Percentiles rank a stretch among this genome's conserved stretches.
phyloP scores from a whole-genome alignment of 2,797 vertebrate species.

The Syngnathus rostellatus region DNA sequence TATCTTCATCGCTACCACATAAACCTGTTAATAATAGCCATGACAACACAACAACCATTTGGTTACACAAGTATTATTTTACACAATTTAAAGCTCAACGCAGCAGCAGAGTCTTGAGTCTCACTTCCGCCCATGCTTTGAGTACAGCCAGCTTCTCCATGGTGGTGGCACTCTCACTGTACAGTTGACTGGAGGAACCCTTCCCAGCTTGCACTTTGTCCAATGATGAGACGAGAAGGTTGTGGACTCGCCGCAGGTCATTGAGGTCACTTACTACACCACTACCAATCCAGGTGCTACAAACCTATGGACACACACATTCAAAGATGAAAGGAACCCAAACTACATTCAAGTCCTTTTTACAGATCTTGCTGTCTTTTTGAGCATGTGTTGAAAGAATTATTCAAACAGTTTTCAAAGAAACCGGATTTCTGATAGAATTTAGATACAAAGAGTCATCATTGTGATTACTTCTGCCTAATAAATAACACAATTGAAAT shows the following conservation, averaged over 20 bases:
- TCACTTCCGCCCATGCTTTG: slow-evolving; percentile 97
- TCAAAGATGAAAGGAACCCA: background rate
- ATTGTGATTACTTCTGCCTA: background rate
- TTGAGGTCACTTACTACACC: slow-evolving; percentile 97
- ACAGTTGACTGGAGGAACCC: slow-evolving; percentile 88
- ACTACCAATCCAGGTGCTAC: slow-evolving; percentile 96
- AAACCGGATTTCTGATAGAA: background rate
- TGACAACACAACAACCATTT: background rate
- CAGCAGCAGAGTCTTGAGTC: slow-evolving; percentile 6
- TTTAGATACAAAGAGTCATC: background rate
- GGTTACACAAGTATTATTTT: background rate
- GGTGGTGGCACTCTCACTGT: slow-evolving; percentile 93
- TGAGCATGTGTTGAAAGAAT: background rate
- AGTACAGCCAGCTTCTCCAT: slow-evolving; percentile 98
- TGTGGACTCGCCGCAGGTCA: slow-evolving; percentile 96
- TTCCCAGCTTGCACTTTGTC: slow-evolving; percentile 96
- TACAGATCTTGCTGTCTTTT: background rate
- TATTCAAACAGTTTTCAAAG: background rate
- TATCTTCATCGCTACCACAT: slow-evolving; percentile 95
- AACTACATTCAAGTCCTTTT: background rate
- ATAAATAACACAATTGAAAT: background rate
- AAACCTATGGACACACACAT: slow-evolving; percentile 72
- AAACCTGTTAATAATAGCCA: slow-evolving; percentile 71
- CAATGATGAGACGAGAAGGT: slow-evolving; percentile 93
- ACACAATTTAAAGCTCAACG: background rate